Evolutionary conservation across 2,113 vertebrate species (phyloP).

Genomic region (Lepisosteus oculatus): DNA sequence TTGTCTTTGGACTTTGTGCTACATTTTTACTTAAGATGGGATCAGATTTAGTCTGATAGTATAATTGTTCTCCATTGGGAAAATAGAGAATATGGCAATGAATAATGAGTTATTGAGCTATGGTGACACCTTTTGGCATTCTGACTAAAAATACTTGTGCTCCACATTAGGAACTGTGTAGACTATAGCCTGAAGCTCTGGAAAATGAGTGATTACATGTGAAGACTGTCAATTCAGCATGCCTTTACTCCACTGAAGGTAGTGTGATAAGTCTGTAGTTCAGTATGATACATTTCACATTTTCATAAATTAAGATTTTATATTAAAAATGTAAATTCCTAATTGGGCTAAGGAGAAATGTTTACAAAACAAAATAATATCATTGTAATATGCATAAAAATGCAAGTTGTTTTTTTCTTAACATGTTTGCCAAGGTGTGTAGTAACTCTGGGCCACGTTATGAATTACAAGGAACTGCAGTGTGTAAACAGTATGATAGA

Average conservation of each 20-base stretch:
- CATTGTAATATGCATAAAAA: no score
- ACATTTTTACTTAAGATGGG: constrained; percentile 9
- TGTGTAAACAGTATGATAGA: no score
- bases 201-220: constrained; percentile 5
- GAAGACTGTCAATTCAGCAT: constrained; percentile 12
- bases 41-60: background rate
- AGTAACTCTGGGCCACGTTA: no score
- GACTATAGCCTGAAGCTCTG: background rate
- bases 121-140: constrained; percentile 1
- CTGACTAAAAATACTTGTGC: constrained; percentile 12
- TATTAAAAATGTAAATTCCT: no score
- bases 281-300: background rate
- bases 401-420: no score
- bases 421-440: no score
- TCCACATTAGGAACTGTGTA: background rate
- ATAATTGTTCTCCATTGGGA: constrained; percentile 6
- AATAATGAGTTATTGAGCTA: constrained; percentile 19
- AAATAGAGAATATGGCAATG: constrained; percentile 5
- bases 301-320: no score
- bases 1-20: background rate
- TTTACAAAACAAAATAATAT: no score
- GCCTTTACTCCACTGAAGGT: constrained; percentile 1
- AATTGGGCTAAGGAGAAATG: no score
- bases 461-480: no score
- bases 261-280: constrained; percentile 1